Base-by-base conservation (phyloP, 2,113 vertebrate genomes). In the Myotis yumanensis region DNA sequence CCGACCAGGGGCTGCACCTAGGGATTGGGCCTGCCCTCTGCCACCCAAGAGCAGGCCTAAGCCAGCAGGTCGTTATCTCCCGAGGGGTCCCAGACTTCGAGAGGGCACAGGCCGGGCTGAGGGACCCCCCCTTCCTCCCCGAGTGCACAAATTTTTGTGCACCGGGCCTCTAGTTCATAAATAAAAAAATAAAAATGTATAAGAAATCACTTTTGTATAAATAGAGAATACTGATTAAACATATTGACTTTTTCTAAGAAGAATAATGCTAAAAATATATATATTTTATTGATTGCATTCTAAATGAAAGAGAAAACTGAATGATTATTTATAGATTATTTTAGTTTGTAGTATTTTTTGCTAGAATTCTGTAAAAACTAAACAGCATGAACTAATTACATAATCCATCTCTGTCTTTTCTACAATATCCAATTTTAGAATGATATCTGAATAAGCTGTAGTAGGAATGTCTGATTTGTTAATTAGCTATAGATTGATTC, bases 321-420 rank as follows among this genome's bases (percentile, higher is more conserved):
- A 15, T 7, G 7, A 69, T 25, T 71, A 23, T 40, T 95, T 86
- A 30, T 89, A 85, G 54, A 88, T 79, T 85, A 69, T 90, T 90
- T 95, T 48, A 75, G 7, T 89, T 89, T 76, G 7, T 54, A 80
- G 25, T 25, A 91, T 62, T 76, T 81, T 83, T 71, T 16, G 18
- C 28, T 48, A 83, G n/a, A 81, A 11, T 54, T 92, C 48, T 22
- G 1, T 75, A 62, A 59, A 9, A 82, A 16, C 9, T 86, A 62
- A 62, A 52, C 15, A 76, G 25, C 20, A 62, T 69, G 57, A 64
- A n/a, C 18, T 69, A 54, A 92, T 92, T 79, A 90, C 66, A 76
- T 69, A 92, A 86, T 69, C 30, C 11, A 57, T 76, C 23, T 76
- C 40, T 86, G 57, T 28, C 43, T 73, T 96, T 95, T 87, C 32